phyloP scores from a whole-genome alignment of 2,888 invertebrate genomes.

The Drosophila melanocephala region DNA sequence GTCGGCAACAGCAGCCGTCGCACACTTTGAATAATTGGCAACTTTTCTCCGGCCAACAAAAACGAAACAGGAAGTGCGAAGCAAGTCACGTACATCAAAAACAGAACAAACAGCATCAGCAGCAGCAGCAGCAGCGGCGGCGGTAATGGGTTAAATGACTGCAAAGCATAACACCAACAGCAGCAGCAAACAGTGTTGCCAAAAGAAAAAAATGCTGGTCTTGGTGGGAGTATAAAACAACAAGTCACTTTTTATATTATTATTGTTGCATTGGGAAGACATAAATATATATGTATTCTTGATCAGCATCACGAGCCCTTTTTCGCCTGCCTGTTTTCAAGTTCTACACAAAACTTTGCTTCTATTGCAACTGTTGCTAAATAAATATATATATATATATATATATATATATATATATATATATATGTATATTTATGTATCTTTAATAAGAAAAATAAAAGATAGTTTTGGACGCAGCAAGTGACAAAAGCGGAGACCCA shows the following conservation, averaged over 20 bases:
- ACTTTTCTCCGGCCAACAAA: constrained; percentile 58
- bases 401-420: neutral
- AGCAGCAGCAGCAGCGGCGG: neutral
- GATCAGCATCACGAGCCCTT: neutral
- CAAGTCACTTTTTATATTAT: neutral
- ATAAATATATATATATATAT: no score
- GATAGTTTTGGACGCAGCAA: neutral
- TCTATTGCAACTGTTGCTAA: neutral
- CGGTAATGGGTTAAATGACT: constrained; percentile 12
- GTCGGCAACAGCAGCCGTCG: constrained; percentile 42
- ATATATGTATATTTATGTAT: neutral
- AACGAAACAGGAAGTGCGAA: constrained; percentile 64
- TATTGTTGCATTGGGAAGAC: neutral
- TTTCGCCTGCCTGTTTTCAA: neutral
- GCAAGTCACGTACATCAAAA: constrained; percentile 63
- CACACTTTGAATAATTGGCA: constrained; percentile 67
- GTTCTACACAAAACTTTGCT: neutral
- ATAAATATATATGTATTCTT: neutral
- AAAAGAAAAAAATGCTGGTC: neutral
- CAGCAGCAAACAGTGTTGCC: neutral
- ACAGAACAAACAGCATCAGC: constrained; percentile 33
- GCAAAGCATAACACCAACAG: constrained; percentile 14
- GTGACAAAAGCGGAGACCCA: neutral
- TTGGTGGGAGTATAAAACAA: neutral
- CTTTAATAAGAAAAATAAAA: neutral